Percentiles rank a stretch among this genome's conserved stretches.
These are phyloP conservation scores for Apeira syringaria DNA, from an alignment of 2,888 invertebrate genomes.

Conservation along the genomic window DNA sequence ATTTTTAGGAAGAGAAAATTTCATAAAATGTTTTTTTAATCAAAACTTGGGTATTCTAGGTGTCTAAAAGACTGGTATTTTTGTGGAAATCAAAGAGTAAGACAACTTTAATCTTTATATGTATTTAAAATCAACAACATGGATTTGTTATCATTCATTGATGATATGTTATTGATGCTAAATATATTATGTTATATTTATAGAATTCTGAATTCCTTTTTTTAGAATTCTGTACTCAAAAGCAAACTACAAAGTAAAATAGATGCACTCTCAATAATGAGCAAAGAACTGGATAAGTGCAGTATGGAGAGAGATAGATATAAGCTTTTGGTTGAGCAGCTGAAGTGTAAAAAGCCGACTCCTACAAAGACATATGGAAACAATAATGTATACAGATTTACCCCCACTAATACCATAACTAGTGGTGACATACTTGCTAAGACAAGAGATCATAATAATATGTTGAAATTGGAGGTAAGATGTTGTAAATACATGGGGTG, in stretches of 20 bases:
- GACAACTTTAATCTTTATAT: no score
- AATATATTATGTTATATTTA: no score
- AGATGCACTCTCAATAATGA: slow-evolving; percentile 91
- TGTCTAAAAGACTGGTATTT: no score
- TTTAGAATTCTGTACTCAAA: slow-evolving; percentile 85
- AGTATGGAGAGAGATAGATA: slow-evolving; percentile 91
- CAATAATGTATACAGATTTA: slow-evolving; percentile 53
- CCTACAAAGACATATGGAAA: slow-evolving; percentile 42
- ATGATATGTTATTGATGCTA: no score
- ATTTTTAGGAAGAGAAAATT: no score
- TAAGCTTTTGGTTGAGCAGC: slow-evolving; percentile 91
- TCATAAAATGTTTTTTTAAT: no score
- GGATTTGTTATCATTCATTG: no score
- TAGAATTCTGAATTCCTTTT: slow-evolving; percentile 20
- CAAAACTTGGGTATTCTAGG: no score
- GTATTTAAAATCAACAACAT: no score
- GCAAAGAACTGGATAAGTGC: slow-evolving; percentile 90
- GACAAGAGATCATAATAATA: slow-evolving; percentile 83
- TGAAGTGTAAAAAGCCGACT: slow-evolving; percentile 77
- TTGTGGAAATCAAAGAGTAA: no score
- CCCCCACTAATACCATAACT: slow-evolving; percentile 71
- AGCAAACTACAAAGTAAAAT: slow-evolving; percentile 92
- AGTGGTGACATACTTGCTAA: slow-evolving; percentile 83
- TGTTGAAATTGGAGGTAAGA: slow-evolving; percentile 77
- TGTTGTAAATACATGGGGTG: no score